Evolutionary conservation across 2,797 vertebrate species (phyloP).

Genomic region (Acestrorhynchus altus): DNA sequence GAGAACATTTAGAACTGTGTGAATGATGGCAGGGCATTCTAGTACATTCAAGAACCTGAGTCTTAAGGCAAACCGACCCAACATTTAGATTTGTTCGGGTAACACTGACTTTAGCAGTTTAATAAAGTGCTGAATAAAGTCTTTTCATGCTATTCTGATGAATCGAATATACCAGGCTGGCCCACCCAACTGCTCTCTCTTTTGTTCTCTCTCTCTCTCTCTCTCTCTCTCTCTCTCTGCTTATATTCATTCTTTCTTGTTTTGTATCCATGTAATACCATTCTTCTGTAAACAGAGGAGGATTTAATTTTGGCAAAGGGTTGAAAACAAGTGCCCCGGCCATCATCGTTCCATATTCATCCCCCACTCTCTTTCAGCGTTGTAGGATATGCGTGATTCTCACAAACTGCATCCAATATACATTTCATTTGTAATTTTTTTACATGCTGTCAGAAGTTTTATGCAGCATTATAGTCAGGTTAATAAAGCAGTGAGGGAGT

Average conservation of each 20-base stretch:
- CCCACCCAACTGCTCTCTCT: neutral
- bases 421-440: conserved; percentile 68
- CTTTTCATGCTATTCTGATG: neutral
- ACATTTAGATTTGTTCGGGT: neutral
- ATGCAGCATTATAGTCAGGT: conserved; percentile 37
- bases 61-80: neutral
- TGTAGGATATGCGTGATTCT: conserved; percentile 54
- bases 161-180: conserved; percentile 22
- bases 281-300: conserved; percentile 73
- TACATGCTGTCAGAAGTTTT: conserved; percentile 16
- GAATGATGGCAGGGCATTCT: no score
- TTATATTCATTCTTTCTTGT: conserved; percentile 26
- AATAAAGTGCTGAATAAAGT: no score
- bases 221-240: conserved; percentile 55
- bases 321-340: conserved; percentile 62
- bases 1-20: no score
- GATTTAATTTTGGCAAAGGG: conserved; percentile 67
- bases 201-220: conserved; percentile 66
- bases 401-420: conserved; percentile 56
- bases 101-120: no score
- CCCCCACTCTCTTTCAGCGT: conserved; percentile 47
- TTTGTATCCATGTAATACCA: conserved; percentile 73
- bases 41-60: no score
- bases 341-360: conserved; percentile 19
- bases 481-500: conserved; percentile 30